These are phyloP conservation scores for Lasius fuliginosus DNA, from an alignment of 2,888 invertebrate genomes.

Conservation along the genomic window DNA sequence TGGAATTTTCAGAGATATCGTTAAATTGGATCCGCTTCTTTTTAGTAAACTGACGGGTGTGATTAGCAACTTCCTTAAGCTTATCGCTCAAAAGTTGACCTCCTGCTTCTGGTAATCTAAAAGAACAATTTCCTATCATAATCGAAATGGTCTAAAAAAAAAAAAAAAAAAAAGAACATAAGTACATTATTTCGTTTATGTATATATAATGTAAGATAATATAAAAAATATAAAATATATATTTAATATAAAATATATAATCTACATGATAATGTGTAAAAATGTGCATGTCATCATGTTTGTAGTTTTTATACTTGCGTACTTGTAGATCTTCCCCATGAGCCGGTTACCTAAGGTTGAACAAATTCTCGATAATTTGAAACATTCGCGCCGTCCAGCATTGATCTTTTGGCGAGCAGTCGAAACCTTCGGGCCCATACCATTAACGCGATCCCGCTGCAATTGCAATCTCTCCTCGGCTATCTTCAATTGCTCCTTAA, in stretches of 20 bases:
- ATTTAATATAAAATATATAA: neutral
- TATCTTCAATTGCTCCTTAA: conserved; percentile 78
- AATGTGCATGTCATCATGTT: neutral
- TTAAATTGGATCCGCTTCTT: conserved; percentile 71
- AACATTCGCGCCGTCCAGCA: conserved; percentile 81
- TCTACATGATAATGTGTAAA: no score
- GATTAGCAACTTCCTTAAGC: conserved; percentile 82
- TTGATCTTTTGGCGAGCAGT: conserved; percentile 80
- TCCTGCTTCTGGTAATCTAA: conserved; percentile 82
- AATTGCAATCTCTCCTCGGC: conserved; percentile 80
- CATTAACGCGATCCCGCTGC: conserved; percentile 79
- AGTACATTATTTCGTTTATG: conserved; percentile 24
- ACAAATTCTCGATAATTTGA: conserved; percentile 81
- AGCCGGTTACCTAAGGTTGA: conserved; percentile 80
- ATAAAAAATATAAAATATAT: conserved; percentile 2
- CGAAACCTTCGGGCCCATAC: conserved; percentile 79
- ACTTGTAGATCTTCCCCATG: conserved; percentile 83
- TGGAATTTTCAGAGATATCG: conserved; percentile 56
- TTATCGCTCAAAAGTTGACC: conserved; percentile 81
- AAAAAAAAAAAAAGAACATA: neutral
- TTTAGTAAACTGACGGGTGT: conserved; percentile 80
- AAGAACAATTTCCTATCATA: conserved; percentile 25
- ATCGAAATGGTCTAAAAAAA: neutral
- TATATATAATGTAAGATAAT: conserved; percentile 23
- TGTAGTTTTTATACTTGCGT: conserved; percentile 62